These are phyloP conservation scores for Lottia scabra DNA, from an alignment of 2,888 invertebrate genomes.

Conservation along the genomic window DNA sequence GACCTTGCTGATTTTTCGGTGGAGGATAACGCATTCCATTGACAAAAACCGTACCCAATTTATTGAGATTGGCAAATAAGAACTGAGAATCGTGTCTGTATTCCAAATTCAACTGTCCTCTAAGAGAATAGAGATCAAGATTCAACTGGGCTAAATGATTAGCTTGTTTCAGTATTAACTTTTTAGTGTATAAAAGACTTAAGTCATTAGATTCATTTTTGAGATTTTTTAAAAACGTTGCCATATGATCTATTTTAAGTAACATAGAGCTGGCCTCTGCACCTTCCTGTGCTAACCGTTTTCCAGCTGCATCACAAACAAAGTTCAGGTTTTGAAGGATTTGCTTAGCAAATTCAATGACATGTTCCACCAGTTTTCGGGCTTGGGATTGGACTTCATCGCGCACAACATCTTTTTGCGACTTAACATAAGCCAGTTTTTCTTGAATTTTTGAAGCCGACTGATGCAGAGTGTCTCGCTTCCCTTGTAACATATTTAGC, in stretches of 20 bases:
- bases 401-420: conserved; percentile 76
- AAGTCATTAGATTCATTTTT: conserved; percentile 71
- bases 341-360: conserved; percentile 76
- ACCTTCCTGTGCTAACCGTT: conserved; percentile 86
- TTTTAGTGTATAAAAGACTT: conserved; percentile 60
- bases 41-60: conserved; percentile 51
- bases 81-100: conserved; percentile 52
- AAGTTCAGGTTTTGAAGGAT: conserved; percentile 81
- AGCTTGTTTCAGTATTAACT: conserved; percentile 55
- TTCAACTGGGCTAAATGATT: conserved; percentile 48
- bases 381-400: conserved; percentile 32
- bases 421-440: conserved; percentile 78
- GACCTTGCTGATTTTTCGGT: conserved; percentile 24
- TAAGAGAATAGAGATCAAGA: conserved; percentile 63
- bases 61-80: conserved; percentile 45
- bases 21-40: conserved; percentile 49
- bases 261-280: conserved; percentile 84
- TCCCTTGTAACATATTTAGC: conserved; percentile 79
- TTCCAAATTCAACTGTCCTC: conserved; percentile 55
- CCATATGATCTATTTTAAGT: conserved; percentile 88
- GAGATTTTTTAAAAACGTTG: conserved; percentile 84
- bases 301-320: conserved; percentile 81
- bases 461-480: conserved; percentile 74
- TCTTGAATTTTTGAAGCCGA: conserved; percentile 71
- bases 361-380: conserved; percentile 10